A percentile compares a stretch with the other conserved stretches of the same genome.
These are phyloP conservation scores for Lumbricus terrestris DNA, from an alignment of 2,888 invertebrate species.

Conservation along the genomic window DNA sequence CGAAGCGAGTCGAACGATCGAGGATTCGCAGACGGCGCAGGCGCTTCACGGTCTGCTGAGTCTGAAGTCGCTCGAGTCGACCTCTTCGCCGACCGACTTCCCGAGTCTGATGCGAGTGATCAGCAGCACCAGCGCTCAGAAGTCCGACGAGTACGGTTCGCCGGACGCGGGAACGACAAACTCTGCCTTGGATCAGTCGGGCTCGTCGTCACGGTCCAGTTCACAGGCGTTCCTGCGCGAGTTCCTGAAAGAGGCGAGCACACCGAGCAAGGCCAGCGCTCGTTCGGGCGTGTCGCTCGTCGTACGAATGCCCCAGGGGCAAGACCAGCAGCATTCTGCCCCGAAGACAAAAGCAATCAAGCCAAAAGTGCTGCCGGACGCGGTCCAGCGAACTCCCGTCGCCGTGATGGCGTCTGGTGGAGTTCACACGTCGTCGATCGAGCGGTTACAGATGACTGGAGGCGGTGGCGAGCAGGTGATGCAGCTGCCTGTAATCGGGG, in stretches of 20 bases:
- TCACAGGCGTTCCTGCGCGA: conserved; percentile 11
- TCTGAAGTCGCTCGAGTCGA: conserved; percentile 46
- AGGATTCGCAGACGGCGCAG: conserved; percentile 58
- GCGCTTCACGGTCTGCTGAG: conserved; percentile 58
- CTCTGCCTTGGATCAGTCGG: background rate
- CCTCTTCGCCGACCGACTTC: conserved; percentile 27
- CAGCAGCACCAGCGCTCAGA: conserved; percentile 28
- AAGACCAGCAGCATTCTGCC: background rate
- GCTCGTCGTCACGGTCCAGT: background rate
- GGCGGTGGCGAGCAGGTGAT: background rate
- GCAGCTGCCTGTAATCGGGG: background rate
- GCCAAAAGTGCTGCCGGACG: conserved; percentile 16
- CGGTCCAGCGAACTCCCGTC: background rate
- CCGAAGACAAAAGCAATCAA: conserved; percentile 28
- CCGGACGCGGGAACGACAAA: background rate
- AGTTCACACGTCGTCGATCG: background rate
- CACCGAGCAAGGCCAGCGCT: background rate
- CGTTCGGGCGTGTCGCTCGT: background rate
- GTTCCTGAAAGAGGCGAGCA: conserved; percentile 14
- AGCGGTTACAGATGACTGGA: background rate
- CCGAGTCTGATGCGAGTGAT: conserved; percentile 37
- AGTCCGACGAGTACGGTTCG: background rate
- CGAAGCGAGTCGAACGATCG: conserved; percentile 51
- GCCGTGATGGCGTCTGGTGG: background rate
- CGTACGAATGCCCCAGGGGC: background rate